phyloP scores from a whole-genome alignment of 2,888 invertebrate species.

The Cybosia mesomella region DNA sequence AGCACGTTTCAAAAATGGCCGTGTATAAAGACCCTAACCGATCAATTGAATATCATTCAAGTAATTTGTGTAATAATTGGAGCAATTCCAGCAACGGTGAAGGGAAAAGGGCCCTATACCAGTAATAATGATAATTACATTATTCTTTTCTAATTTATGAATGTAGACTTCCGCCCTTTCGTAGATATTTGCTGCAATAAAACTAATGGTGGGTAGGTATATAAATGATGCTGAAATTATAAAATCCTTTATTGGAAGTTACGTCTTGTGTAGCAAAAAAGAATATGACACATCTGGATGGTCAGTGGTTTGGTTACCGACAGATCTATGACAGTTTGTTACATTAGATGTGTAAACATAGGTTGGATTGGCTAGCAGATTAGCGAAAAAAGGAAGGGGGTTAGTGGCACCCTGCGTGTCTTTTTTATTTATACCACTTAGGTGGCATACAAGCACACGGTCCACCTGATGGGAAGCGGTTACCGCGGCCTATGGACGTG shows the following conservation, averaged over 20 bases:
- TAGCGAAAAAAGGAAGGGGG: too few relatives aligned
- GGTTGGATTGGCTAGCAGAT: too few relatives aligned
- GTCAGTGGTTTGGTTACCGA: not conserved
- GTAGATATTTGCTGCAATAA: conserved; percentile 12
- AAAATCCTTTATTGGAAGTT: not conserved
- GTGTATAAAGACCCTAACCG: not conserved
- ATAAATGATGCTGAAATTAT: conserved; percentile 14
- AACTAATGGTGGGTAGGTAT: conserved; percentile 12
- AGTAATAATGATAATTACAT: conserved; percentile 18
- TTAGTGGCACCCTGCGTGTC: too few relatives aligned
- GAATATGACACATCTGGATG: not conserved
- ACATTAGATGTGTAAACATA: too few relatives aligned
- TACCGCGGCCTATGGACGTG: too few relatives aligned
- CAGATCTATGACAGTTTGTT: too few relatives aligned
- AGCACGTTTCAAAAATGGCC: not conserved
- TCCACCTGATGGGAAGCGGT: too few relatives aligned
- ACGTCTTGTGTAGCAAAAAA: not conserved
- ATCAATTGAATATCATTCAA: conserved; percentile 7
- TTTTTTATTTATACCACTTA: too few relatives aligned
- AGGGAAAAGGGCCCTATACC: conserved; percentile 16
- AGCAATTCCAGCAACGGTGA: conserved; percentile 2
- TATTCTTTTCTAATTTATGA: conserved; percentile 20
- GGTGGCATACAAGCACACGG: too few relatives aligned
- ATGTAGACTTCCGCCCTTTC: conserved; percentile 20
- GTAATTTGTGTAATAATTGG: conserved; percentile 9